A percentile compares a stretch with the other conserved stretches of the same genome.
phyloP scores from a whole-genome alignment of 2,113 vertebrate genomes.

The Stercorarius parasiticus region DNA sequence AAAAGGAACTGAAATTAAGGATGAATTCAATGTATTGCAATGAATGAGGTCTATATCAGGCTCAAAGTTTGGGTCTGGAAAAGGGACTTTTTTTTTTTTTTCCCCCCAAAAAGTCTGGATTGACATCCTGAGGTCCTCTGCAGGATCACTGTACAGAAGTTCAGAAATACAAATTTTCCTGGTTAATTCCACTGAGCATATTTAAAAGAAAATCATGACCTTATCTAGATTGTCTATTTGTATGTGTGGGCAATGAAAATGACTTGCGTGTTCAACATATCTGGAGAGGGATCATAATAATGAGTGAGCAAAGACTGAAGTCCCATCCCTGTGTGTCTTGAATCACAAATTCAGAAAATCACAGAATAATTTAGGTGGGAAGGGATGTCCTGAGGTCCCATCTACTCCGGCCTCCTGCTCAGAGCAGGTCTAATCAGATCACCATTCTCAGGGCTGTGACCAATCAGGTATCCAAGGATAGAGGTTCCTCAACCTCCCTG shows the following conservation, averaged over 20 bases:
- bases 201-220: neutral
- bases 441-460: neutral
- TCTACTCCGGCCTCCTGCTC: neutral
- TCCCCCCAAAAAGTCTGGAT: neutral
- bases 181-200: neutral
- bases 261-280: rapidly evolving
- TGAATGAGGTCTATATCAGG: neutral
- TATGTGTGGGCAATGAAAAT: neutral
- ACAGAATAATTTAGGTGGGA: neutral
- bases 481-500: neutral
- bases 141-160: neutral
- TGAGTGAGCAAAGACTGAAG: neutral
- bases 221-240: neutral
- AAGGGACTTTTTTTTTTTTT: neutral
- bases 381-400: neutral
- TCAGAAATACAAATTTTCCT: neutral
- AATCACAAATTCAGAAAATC: neutral
- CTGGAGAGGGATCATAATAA: neutral
- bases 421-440: neutral
- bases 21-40: neutral
- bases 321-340: neutral
- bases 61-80: neutral
- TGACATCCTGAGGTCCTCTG: neutral
- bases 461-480: neutral
- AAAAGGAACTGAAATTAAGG: neutral